Conservation (phyloP, 2,113 vertebrate species). For the Cettia cetti region DNA sequence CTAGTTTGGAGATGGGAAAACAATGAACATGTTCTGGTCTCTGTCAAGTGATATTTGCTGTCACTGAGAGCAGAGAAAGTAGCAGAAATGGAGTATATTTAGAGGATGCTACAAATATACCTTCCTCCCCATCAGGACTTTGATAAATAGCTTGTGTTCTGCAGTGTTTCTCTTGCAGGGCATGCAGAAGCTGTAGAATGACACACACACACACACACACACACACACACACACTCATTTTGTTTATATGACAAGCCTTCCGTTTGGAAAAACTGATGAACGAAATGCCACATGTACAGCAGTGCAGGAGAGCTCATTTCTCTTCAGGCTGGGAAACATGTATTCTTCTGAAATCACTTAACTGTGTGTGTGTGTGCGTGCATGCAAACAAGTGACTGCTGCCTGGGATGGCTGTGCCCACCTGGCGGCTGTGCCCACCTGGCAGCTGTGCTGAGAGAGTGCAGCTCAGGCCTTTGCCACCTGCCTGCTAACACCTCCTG, state of each 20-base stretch:
- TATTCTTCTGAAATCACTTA: background rate
- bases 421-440: background rate
- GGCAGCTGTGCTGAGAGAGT: background rate
- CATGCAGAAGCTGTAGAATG: background rate
- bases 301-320: background rate
- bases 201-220: background rate
- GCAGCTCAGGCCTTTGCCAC: background rate
- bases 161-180: background rate
- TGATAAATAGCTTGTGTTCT: background rate
- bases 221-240: background rate
- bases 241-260: slow-evolving; percentile 29
- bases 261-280: background rate
- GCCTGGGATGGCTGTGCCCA: background rate
- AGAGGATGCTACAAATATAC: background rate
- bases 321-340: background rate
- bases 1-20: background rate
- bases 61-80: background rate
- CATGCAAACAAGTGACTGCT: background rate
- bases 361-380: background rate
- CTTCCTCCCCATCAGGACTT: background rate
- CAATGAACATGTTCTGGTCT: background rate
- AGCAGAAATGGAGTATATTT: background rate
- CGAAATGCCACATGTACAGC: background rate
- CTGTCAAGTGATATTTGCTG: background rate
- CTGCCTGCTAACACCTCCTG: background rate